Evolutionary conservation across 2,888 invertebrate species (phyloP).

Genomic region (Euclidia mi): DNA sequence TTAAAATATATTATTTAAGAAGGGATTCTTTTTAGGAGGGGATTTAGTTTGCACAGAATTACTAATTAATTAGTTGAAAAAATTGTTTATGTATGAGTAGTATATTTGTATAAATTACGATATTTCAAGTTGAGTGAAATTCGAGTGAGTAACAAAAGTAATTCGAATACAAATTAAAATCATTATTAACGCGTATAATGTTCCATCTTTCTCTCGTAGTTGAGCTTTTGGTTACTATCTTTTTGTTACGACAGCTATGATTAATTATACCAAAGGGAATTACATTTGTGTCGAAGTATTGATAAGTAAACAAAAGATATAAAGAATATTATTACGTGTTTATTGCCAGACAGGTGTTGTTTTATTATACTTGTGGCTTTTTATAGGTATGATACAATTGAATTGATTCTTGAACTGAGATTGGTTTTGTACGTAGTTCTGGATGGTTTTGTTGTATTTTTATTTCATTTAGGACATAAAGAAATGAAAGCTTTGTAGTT

Average conservation of each 20-base stretch:
- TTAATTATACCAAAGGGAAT: constrained; percentile 28
- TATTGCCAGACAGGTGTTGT: neutral
- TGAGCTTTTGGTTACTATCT: constrained; percentile 21
- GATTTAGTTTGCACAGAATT: too few relatives aligned
- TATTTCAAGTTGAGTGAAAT: neutral
- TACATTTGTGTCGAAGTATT: constrained; percentile 13
- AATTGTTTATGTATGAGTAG: too few relatives aligned
- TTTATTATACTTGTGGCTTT: neutral
- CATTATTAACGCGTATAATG: constrained; percentile 16
- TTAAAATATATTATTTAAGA: too few relatives aligned
- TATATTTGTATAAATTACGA: too few relatives aligned
- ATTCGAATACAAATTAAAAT: constrained; percentile 30
- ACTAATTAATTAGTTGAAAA: too few relatives aligned
- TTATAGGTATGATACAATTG: neutral
- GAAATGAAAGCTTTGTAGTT: too few relatives aligned
- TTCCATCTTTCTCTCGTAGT: constrained; percentile 13
- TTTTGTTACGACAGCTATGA: constrained; percentile 27
- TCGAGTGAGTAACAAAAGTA: constrained; percentile 27
- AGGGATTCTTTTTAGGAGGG: too few relatives aligned
- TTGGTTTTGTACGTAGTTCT: too few relatives aligned
- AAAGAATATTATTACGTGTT: constrained; percentile 1
- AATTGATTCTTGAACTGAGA: too few relatives aligned
- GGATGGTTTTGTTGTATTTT: too few relatives aligned
- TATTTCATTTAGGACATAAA: too few relatives aligned
- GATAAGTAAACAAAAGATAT: constrained; percentile 17